Evolutionary conservation across 2,888 invertebrate species (phyloP).

Genomic region (Plemyria rubiginata): DNA sequence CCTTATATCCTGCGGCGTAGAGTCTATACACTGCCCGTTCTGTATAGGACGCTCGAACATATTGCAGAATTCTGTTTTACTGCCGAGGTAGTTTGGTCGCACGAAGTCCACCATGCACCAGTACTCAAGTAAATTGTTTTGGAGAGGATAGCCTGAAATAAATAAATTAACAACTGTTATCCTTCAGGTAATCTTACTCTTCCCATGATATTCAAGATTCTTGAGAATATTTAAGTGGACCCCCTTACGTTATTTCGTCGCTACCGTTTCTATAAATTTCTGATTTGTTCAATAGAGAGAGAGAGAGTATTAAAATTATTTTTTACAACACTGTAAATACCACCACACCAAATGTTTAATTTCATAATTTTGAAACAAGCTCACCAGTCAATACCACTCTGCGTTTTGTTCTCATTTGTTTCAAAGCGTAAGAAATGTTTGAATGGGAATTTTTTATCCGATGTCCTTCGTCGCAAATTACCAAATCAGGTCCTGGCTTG

Average conservation of each 20-base stretch:
- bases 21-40: conserved; percentile 99
- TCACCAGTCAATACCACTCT: conserved; percentile 95
- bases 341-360: too few relatives aligned
- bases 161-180: neutral
- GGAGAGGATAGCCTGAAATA: conserved; percentile 93
- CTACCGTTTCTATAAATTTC: too few relatives aligned
- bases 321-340: too few relatives aligned
- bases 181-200: neutral
- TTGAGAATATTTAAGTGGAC: too few relatives aligned
- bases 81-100: conserved; percentile 98
- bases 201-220: neutral
- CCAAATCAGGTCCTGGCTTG: conserved; percentile 96
- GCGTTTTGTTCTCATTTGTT: conserved; percentile 96
- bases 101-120: conserved; percentile 99
- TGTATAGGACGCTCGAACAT: conserved; percentile 99
- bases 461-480: conserved; percentile 98
- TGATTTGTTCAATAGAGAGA: too few relatives aligned
- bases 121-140: conserved; percentile 98
- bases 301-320: too few relatives aligned
- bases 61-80: conserved; percentile 98
- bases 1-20: conserved; percentile 96
- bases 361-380: neutral
- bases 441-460: conserved; percentile 99
- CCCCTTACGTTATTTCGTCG: too few relatives aligned
- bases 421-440: conserved; percentile 97